Evolutionary conservation across 2,797 vertebrate species (phyloP), one percentile per base, ranked within the genome.

Genomic region (Melanotaenia parkinsoni): DNA sequence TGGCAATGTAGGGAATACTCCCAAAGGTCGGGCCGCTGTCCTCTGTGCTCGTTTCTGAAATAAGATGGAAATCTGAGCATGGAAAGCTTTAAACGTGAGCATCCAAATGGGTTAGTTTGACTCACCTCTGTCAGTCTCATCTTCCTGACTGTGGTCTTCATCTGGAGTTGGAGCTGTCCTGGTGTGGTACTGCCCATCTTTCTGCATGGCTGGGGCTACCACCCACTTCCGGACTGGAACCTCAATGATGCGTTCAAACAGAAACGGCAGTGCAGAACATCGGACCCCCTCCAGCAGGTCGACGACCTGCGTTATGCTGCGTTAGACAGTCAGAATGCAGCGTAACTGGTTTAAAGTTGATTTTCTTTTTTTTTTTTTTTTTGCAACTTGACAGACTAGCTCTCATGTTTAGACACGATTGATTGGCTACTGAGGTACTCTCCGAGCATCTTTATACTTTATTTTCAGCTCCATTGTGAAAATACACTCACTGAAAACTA

Each of bases 241-340:
- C 80, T 99, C 96, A 0, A 94, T 58, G 86, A 97, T 91, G 69
- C 79, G 93, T 83, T 98, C 97, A 84, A 96, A 98, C 51, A 93
- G 76, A 50, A 98, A 80, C 53, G 95, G 92, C 56, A 97, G 89
- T 16, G 70, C 72, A 56, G 80, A 86, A 63, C 88, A 94, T 30
- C 90, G 93, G 51, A 98, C 84, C 53, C 92, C 95, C 79, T 98
- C 96, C 88, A 98, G 85, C 75, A 99, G 91, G 70, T 96, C 95
- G 37, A 95, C 85, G 77, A 97, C 95, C 95, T 98, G 96, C 4
- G 97, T 97, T 79, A 99, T 93, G 59, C 97, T 98, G 88, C 53
- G 35, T 24, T 4, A 24, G 0, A 64, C 9, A 8, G 32, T 24
- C 22, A 56, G 12, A 12, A 16, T 33, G 18, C 53, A 26, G 33